Base-by-base conservation (phyloP, 2,113 vertebrate genomes). In the Hassar affinis region DNA sequence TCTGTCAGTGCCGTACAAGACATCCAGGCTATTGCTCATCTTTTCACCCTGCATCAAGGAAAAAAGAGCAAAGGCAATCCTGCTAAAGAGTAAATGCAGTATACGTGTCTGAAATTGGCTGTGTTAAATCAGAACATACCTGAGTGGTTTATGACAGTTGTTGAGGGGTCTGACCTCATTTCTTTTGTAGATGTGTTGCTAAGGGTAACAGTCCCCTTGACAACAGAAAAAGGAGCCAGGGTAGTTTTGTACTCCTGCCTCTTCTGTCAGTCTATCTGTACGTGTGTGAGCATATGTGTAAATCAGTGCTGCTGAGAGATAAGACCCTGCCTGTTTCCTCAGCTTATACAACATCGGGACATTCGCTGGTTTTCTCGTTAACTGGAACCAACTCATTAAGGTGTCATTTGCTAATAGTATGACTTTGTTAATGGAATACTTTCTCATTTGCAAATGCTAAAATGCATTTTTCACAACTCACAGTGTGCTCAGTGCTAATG, bases 141-240 rank as follows among this genome's bases (percentile, higher is more conserved):
- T 42, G 54, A 72, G 6, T 27, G 38, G 38, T 83, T 85, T 84
- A 59, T 68, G 57, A 52, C 75, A 84, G 85, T 42, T 78, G 66
- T n/a, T 82, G 74, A 84, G 84, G 85, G 62, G 77, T 64, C 82
- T 85, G 86, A 89, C 88, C 88, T 84, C 80, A 64, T 88, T 88
- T 88, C 57, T 56, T 83, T 80, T 85, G 82, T 86, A 75, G 77
- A 89, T 88, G 88, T 45, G 86, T 90, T 89, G 88, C 88, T 74
- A 88, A 59, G 88, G 90, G 86, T 78, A 38, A 88, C 75, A 14
- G 84, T 82, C 80, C 59, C 87, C 81, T 80, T 86, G 82, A 85
- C 78, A 82, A 83, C 84, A 79, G 83, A 80, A 64, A n/a, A 81
- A 69, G 69, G 68, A 85, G 45, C 64, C 47, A 42, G 72, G 80